Evolutionary conservation across 92 coral and sea anemone species (phyloP), one percentile per base, ranked within the genome.

Genomic region (Porites cylindrica): DNA sequence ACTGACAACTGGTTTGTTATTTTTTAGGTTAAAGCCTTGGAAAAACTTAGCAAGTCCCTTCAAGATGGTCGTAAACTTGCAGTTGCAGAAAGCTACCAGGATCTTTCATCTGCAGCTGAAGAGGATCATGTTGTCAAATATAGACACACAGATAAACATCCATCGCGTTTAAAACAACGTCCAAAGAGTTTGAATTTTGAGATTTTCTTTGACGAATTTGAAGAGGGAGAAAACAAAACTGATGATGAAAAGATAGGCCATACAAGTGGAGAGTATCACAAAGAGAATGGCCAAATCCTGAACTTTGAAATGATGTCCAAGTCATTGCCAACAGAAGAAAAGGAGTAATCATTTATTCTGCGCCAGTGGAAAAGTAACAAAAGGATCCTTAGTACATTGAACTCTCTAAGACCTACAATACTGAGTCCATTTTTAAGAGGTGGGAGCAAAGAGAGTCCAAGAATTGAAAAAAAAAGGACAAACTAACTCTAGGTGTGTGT

Each of bases 131-230:
- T 51, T 18, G 81, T 19, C 29, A 71, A 38, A 17, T 53, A 62
- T 62, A 82, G 29, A 23, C 65, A 50, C 58, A 53, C 51, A 66
- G 88, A 54, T 67, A 80, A 53, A 52, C 76, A 21, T 26, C 0
- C 47, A 2, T 51, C 87, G 3, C 77, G 64, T 26, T 4, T 81
- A 3, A 86, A 71, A 47, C 91, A 89, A 21, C 82, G 93, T 51
- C 95, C 89, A 4, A 92, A 87, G 92, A 92, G 95, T 52, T 76
- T 92, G 43, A 92, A 92, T 82, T 92, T 92, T 68, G 95, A 92
- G 59, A 78, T 90, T 18, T 76, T 78, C 10, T 52, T 82, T 51
- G 78, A 83, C 50, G 79, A 56, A 14, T 56, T 56, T 2, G 61
- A 74, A 13, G 61, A 83, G 32, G 87, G 54, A 4, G 82, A 89